These are phyloP conservation scores for Tetrao urogallus DNA, from an alignment of 2,113 vertebrate species.

Conservation along the genomic window DNA sequence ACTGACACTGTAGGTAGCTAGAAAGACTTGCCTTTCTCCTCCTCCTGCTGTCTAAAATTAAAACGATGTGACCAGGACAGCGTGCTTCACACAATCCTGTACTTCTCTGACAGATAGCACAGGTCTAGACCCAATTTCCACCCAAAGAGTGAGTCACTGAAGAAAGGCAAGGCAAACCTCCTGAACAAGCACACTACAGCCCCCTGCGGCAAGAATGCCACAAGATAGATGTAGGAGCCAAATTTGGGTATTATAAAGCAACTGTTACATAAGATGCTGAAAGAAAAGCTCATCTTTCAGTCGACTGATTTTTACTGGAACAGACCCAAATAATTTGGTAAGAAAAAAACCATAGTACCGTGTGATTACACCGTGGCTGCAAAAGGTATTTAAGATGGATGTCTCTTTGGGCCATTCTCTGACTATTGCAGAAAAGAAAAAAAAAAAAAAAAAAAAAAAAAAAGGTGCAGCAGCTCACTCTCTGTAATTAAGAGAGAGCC, in stretches of 20 bases:
- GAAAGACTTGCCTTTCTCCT: constrained; percentile 40
- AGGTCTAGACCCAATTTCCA: constrained; percentile 58
- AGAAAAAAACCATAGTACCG: neutral
- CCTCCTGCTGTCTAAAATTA: constrained; percentile 47
- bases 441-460: too few relatives aligned
- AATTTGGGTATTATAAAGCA: neutral
- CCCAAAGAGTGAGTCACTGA: constrained; percentile 15
- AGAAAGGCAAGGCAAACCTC: neutral
- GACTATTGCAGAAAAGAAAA: neutral
- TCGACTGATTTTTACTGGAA: constrained; percentile 3
- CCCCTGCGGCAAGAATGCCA: neutral
- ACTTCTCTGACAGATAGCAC: constrained; percentile 22
- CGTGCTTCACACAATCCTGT: constrained; percentile 13
- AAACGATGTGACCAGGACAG: constrained; percentile 48
- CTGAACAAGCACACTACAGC: neutral
- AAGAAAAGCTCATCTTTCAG: neutral
- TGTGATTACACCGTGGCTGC: neutral
- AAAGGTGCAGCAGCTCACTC: neutral
- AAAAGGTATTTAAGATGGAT: neutral
- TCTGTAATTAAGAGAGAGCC: neutral
- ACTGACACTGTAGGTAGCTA: constrained; percentile 47
- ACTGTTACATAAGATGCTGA: neutral
- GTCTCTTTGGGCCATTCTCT: neutral
- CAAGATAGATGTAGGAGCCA: neutral
- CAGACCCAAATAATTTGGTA: neutral